Evolutionary conservation across 2,888 invertebrate species (phyloP).

Genomic region (Rhagonycha fulva): DNA sequence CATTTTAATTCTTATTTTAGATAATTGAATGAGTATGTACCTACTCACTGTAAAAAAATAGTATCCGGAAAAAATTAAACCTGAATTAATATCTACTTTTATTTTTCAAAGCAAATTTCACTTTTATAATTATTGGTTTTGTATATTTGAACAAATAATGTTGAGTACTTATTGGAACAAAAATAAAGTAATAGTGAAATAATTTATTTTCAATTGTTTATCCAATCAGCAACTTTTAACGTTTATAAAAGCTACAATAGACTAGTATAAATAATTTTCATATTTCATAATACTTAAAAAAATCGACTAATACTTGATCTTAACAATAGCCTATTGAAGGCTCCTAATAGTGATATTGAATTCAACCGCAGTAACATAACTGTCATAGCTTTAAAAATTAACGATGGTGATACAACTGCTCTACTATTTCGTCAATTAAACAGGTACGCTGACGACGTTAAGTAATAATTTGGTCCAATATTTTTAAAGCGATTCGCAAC

Average conservation of each 20-base stretch:
- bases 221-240: neutral
- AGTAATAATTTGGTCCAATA: constrained; percentile 35
- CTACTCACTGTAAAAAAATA: too few relatives aligned
- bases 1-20: too few relatives aligned
- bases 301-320: neutral
- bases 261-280: neutral
- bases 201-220: neutral
- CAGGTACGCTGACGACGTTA: constrained; percentile 26
- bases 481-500: constrained; percentile 34
- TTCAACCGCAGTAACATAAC: neutral
- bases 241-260: neutral
- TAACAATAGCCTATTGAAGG: neutral
- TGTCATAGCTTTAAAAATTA: neutral
- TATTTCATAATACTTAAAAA: neutral
- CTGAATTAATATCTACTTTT: too few relatives aligned
- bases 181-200: too few relatives aligned
- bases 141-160: too few relatives aligned
- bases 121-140: too few relatives aligned
- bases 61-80: too few relatives aligned
- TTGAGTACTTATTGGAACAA: too few relatives aligned
- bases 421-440: constrained; percentile 15
- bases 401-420: constrained; percentile 19
- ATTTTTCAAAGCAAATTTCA: too few relatives aligned
- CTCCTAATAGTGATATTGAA: neutral
- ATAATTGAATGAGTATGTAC: too few relatives aligned